Conservation (phyloP, 2,888 invertebrate species). For the Drosophila subsilvestris region DNA sequence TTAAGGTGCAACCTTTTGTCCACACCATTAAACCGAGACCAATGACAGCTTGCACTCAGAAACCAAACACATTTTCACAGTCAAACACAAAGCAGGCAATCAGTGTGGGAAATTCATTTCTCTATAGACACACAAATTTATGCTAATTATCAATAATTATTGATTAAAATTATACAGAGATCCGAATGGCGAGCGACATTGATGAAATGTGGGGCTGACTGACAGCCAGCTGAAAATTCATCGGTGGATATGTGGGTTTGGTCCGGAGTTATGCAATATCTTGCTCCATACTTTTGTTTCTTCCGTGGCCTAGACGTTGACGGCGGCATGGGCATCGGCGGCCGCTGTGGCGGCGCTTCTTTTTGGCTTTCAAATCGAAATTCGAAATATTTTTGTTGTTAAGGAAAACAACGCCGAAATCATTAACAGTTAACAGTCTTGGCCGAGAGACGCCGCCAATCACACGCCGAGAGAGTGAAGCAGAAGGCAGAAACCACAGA, state of each 20-base stretch:
- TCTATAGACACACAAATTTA: constrained; percentile 30
- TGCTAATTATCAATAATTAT: constrained; percentile 51
- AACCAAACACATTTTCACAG: constrained; percentile 34
- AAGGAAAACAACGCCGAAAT: constrained; percentile 63
- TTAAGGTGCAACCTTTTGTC: constrained; percentile 45
- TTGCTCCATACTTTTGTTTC: constrained; percentile 43
- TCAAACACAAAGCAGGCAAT: constrained; percentile 42
- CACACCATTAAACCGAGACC: constrained; percentile 17
- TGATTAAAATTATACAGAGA: constrained; percentile 24
- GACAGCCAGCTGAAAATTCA: constrained; percentile 26
- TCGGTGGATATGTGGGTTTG: constrained; percentile 15
- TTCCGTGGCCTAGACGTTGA: not conserved
- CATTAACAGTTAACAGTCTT: constrained; percentile 75
- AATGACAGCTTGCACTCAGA: constrained; percentile 31
- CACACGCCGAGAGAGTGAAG: constrained; percentile 42
- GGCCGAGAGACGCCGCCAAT: constrained; percentile 57
- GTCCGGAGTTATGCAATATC: constrained; percentile 55
- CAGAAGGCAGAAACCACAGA: constrained; percentile 51
- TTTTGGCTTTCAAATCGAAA: constrained; percentile 76
- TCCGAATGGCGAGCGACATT: constrained; percentile 54
- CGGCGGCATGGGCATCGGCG: not conserved
- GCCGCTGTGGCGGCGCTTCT: constrained; percentile 57
- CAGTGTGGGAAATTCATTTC: constrained; percentile 30
- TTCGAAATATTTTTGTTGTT: constrained; percentile 61
- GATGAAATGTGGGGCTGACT: constrained; percentile 66